These are phyloP conservation scores for Xenopus borealis DNA, from an alignment of 2,113 vertebrate genomes.

Conservation along the genomic window DNA sequence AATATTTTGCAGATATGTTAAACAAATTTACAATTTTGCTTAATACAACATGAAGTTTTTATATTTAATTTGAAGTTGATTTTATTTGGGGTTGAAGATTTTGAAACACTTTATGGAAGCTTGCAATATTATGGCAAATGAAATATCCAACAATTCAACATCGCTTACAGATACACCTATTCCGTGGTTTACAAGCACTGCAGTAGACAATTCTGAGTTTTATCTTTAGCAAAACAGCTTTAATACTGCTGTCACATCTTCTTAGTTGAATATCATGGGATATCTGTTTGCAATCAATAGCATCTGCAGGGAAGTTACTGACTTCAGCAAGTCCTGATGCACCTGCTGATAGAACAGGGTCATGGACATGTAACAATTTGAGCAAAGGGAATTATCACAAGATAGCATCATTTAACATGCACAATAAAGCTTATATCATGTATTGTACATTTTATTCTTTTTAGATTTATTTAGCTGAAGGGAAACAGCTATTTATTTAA, in stretches of 20 bases:
- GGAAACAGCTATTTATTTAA: too few species aligned
- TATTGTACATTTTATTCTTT: background rate
- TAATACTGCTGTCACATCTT: background rate
- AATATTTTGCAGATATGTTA: too few species aligned
- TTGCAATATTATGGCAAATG: too few species aligned
- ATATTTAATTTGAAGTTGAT: too few species aligned
- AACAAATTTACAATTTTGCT: too few species aligned
- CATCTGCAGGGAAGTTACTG: constrained; percentile 28
- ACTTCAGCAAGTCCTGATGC: constrained; percentile 8
- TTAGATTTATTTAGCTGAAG: too few species aligned
- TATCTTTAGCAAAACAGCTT: constrained; percentile 21
- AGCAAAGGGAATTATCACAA: constrained; percentile 8
- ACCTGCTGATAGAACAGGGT: constrained; percentile 7
- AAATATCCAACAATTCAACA: too few species aligned
- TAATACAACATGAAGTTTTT: too few species aligned
- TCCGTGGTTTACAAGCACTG: too few species aligned
- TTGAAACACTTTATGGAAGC: too few species aligned
- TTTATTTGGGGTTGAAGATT: too few species aligned
- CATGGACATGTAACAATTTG: constrained; percentile 15
- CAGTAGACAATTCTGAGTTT: background rate
- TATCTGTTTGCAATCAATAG: constrained; percentile 21
- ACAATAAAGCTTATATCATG: background rate
- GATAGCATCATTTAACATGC: constrained; percentile 25
- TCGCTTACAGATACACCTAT: too few species aligned
- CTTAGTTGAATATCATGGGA: background rate